These are phyloP conservation scores for Bos indicus DNA, from an alignment of 2,113 vertebrate genomes.

Conservation along the genomic window DNA sequence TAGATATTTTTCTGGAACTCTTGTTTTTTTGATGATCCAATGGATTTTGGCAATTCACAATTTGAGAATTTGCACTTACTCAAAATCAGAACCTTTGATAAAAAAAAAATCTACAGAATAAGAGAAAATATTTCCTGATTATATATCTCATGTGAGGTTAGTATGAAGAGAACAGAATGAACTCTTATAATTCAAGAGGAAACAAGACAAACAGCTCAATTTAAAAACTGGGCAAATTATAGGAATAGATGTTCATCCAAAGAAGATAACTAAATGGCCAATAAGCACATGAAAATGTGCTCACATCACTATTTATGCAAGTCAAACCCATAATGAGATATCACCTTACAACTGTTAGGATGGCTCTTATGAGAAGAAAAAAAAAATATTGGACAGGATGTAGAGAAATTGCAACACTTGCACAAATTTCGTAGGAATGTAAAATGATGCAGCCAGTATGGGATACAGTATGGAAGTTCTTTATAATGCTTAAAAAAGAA, in stretches of 20 bases:
- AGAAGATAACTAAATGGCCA: background rate
- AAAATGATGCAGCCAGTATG: background rate
- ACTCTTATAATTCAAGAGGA: background rate
- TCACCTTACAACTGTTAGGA: background rate
- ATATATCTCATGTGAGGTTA: background rate
- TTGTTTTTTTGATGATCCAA: background rate
- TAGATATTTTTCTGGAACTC: background rate
- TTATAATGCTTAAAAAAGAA: background rate
- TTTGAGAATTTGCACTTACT: background rate
- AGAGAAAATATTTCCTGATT: background rate
- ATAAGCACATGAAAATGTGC: background rate
- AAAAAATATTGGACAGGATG: background rate
- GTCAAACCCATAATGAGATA: background rate
- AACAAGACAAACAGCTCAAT: background rate
- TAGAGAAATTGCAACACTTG: background rate
- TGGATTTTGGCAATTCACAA: background rate
- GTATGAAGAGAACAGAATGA: background rate
- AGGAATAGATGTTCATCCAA: background rate
- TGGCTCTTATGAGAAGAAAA: background rate
- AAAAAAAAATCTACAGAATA: background rate
- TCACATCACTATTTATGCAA: background rate
- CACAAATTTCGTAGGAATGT: background rate
- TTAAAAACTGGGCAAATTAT: background rate
- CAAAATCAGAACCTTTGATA: background rate
- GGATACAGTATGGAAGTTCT: background rate